Evolutionary conservation across 2,797 vertebrate genomes (phyloP).

Genomic region (Sebastes hubbsi): DNA sequence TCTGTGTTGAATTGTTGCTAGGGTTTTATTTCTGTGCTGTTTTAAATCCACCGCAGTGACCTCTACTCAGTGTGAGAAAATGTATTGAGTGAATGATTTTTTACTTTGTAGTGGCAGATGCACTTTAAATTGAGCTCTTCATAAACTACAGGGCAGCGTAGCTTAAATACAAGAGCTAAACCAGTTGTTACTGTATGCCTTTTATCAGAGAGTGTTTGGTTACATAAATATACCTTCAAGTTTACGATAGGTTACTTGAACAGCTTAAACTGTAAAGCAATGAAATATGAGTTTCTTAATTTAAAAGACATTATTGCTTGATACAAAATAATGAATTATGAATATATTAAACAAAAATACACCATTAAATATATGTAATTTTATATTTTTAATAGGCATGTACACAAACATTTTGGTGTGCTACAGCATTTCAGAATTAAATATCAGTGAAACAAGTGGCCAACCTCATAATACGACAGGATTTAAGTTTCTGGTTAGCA

Average conservation of each 20-base stretch:
- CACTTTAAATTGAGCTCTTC: conserved; percentile 44
- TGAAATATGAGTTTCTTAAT: background rate
- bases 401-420: conserved; percentile 56
- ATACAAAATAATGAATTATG: background rate
- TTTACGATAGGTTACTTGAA: background rate
- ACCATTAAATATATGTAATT: conserved; percentile 6
- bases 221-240: background rate
- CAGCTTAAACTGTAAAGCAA: background rate
- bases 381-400: conserved; percentile 60
- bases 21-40: background rate
- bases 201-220: conserved; percentile 27
- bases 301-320: background rate
- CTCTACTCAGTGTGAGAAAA: conserved; percentile 21
- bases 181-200: conserved; percentile 25
- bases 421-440: conserved; percentile 78
- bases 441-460: conserved; percentile 73
- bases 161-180: conserved; percentile 6
- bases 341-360: conserved; percentile 16
- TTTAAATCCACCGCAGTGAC: conserved; percentile 38
- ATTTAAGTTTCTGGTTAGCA: conserved; percentile 46
- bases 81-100: background rate
- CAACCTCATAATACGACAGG: conserved; percentile 41
- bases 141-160: background rate
- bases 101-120: conserved; percentile 24
- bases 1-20: background rate